phyloP scores from a whole-genome alignment of 1,140 invertebrate species.

The Listronotus oregonensis region DNA sequence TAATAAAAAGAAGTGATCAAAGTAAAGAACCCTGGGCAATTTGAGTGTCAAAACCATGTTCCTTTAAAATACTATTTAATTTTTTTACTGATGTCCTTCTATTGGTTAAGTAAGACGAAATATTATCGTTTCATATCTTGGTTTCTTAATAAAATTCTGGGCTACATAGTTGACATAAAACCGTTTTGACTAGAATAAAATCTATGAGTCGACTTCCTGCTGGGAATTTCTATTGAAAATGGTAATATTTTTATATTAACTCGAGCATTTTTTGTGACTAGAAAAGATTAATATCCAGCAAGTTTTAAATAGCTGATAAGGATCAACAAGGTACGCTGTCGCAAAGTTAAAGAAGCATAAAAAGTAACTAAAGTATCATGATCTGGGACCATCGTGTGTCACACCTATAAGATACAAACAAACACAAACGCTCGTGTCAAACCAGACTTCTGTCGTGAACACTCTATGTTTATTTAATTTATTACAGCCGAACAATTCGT shows the following conservation, averaged over 20 bases:
- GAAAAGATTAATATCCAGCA: slow-evolving; percentile 7
- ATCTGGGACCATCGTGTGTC: slow-evolving; percentile 12
- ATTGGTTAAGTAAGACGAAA: too few relatives aligned
- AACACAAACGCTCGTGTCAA: slow-evolving; percentile 18
- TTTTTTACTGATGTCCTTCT: too few relatives aligned
- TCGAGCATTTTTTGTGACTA: slow-evolving; percentile 6
- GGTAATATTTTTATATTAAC: slow-evolving; percentile 2
- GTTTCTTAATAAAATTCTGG: too few relatives aligned
- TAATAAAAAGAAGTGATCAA: too few relatives aligned
- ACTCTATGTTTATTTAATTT: slow-evolving; percentile 16
- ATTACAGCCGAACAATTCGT: slow-evolving; percentile 4
- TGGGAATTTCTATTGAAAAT: slow-evolving; percentile 8
- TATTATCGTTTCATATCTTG: too few relatives aligned
- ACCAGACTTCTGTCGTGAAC: slow-evolving; percentile 17
- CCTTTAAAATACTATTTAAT: too few relatives aligned
- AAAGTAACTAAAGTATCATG: slow-evolving; percentile 2
- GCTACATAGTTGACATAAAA: slow-evolving; percentile 6
- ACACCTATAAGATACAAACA: slow-evolving; percentile 15
- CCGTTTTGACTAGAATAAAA: slow-evolving; percentile 9
- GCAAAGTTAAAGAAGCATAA: slow-evolving; percentile 17
- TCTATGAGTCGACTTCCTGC: slow-evolving; percentile 3
- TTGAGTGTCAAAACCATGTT: too few relatives aligned
- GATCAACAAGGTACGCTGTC: slow-evolving; percentile 1
- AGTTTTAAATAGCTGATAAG: slow-evolving; percentile 9
- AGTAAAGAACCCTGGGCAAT: too few relatives aligned